Evolutionary conservation across 2,113 vertebrate genomes (phyloP).

Genomic region (Benitochromis conjunctus): DNA sequence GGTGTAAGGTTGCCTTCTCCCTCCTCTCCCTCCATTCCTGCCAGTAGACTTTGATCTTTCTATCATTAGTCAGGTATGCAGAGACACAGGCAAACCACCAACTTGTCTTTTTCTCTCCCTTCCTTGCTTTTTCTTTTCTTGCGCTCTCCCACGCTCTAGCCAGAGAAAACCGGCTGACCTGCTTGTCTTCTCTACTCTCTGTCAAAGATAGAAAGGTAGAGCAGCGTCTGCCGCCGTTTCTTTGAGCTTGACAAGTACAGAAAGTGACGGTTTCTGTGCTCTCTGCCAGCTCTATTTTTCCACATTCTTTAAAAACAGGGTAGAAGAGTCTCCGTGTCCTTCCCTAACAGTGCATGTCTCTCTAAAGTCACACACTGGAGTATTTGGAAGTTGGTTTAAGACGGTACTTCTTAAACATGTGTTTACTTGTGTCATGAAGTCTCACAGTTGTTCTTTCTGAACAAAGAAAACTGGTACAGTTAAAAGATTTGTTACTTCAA

Average conservation of each 20-base stretch:
- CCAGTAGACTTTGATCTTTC: slow-evolving; percentile 60
- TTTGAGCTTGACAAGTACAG: slow-evolving; percentile 36
- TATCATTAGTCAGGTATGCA: slow-evolving; percentile 74
- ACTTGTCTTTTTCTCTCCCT: slow-evolving; percentile 25
- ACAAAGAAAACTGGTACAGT: background rate
- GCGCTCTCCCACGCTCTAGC: slow-evolving; percentile 52
- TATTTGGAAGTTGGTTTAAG: background rate
- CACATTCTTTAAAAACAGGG: background rate
- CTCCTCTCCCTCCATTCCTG: slow-evolving; percentile 45
- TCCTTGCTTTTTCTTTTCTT: background rate
- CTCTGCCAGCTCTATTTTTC: background rate
- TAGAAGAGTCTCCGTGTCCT: background rate
- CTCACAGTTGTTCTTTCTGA: background rate
- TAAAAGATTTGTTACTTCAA: background rate
- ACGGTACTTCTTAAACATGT: background rate
- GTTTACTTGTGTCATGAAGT: background rate
- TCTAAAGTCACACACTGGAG: background rate
- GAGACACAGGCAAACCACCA: slow-evolving; percentile 43
- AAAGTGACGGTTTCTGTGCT: slow-evolving; percentile 31
- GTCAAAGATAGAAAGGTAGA: slow-evolving; percentile 47
- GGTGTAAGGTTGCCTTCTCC: slow-evolving; percentile 9
- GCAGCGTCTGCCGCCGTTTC: background rate
- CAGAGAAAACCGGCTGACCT: slow-evolving; percentile 55
- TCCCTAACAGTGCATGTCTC: background rate
- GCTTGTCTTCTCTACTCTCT: slow-evolving; percentile 54